phyloP scores from a whole-genome alignment of 1,140 invertebrate species.

The Drosophila carrolli region DNA sequence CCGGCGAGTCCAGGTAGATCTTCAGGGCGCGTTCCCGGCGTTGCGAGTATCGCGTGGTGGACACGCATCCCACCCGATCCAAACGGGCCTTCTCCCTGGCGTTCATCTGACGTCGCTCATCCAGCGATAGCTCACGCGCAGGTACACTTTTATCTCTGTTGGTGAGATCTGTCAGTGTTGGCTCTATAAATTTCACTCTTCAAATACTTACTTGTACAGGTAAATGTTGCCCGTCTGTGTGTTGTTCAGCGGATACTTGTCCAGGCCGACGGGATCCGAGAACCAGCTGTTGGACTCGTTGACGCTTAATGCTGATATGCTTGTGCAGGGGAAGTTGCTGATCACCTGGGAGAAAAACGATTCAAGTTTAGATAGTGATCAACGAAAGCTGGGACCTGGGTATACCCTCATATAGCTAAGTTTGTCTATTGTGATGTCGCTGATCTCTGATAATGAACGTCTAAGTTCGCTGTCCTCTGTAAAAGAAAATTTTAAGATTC shows the following conservation, averaged over 20 bases:
- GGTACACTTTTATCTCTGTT: slow-evolving; percentile 88
- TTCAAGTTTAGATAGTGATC: not conserved
- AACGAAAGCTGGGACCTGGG: no score
- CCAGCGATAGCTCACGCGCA: slow-evolving; percentile 86
- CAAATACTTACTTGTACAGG: slow-evolving; percentile 75
- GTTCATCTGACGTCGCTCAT: slow-evolving; percentile 87
- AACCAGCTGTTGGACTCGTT: slow-evolving; percentile 71
- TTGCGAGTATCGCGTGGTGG: slow-evolving; percentile 85
- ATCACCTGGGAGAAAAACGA: slow-evolving; percentile 52
- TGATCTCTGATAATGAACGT: slow-evolving; percentile 86
- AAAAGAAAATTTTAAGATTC: slow-evolving; percentile 6
- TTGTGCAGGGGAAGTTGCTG: slow-evolving; percentile 80
- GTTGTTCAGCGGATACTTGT: slow-evolving; percentile 69
- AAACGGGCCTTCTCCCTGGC: slow-evolving; percentile 87
- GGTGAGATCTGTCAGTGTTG: slow-evolving; percentile 4
- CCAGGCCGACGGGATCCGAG: slow-evolving; percentile 58
- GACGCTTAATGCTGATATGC: slow-evolving; percentile 74
- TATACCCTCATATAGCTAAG: slow-evolving; percentile 88
- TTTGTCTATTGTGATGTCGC: slow-evolving; percentile 87
- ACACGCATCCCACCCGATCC: slow-evolving; percentile 80
- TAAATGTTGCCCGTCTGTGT: slow-evolving; percentile 71
- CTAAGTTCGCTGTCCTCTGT: slow-evolving; percentile 84
- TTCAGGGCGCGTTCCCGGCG: slow-evolving; percentile 90
- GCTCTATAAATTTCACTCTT: no score
- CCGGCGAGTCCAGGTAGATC: slow-evolving; percentile 89